Evolutionary conservation across 1,140 invertebrate genomes (phyloP), one percentile per base, ranked within the genome.

Genomic region (Drosophila ficusphila): DNA sequence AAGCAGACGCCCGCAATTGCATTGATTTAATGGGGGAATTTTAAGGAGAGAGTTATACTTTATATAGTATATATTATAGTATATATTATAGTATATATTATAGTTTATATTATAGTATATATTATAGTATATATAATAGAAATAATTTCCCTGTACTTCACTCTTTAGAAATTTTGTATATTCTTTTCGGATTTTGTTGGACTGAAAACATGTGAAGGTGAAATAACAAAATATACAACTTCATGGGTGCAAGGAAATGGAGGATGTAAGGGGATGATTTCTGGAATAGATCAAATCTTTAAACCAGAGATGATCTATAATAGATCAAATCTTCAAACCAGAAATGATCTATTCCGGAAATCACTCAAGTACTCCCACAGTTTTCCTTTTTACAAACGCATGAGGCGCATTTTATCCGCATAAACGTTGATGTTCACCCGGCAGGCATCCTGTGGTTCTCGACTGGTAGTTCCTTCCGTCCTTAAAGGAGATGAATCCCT

Each of bases 371-470:
- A 31, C 33, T 38, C 23, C 31, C 19, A 23, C 25, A 5, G 8
- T 16, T 16, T 14, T 19, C 11, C n/a, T 31, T 12, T 18, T 57
- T 49, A 90, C 19, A 62, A 41, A 8, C 76, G 60, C 65, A 74
- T 49, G 18, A 44, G 16, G n/a, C 51, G 78, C 25, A 41, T 21
- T 44, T 58, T 75, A 29, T 90, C 77, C 9, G 89, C 42, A 72
- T 62, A 90, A 7, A 90, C 75, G 54, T 86, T 79, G 16, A 90
- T 90, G 44, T 75, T 86, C 0, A 90, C 79, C 47, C 75, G 83
- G 14, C 68, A 48, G 4, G 48, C 27, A 23, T 49, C 68, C 11
- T 60, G 27, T 7, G 9, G 9, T 14, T 31, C 29, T 3, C 4
- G 38, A 12, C 18, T 38, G 2, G 36, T 44, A 1, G 14, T 25